These are phyloP conservation scores for Lacanobia wlatinum DNA, from an alignment of 2,888 invertebrate genomes.

Conservation along the genomic window DNA sequence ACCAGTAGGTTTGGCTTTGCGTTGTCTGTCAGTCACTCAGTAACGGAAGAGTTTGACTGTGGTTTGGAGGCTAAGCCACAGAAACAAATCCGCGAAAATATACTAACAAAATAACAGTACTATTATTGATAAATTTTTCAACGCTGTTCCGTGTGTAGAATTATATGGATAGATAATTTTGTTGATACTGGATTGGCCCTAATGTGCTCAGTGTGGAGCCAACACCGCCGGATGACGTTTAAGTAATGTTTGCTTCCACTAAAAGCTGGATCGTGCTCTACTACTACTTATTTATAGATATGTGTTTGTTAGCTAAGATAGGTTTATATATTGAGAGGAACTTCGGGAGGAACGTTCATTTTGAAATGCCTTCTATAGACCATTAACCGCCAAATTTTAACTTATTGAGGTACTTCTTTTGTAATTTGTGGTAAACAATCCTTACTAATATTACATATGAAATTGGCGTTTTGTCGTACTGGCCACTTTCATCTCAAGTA, in stretches of 20 bases:
- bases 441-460: too few relatives aligned
- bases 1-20: too few relatives aligned
- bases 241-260: conserved; percentile 87
- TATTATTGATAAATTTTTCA: neutral
- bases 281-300: conserved; percentile 52
- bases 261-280: conserved; percentile 78
- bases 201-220: conserved; percentile 80
- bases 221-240: conserved; percentile 83
- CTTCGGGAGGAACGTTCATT: neutral
- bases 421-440: too few relatives aligned
- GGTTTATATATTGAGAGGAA: conserved; percentile 5
- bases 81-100: too few relatives aligned
- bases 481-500: too few relatives aligned
- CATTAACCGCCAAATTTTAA: too few relatives aligned
- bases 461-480: too few relatives aligned
- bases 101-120: neutral
- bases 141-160: neutral
- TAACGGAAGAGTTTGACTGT: too few relatives aligned
- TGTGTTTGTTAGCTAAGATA: conserved; percentile 33
- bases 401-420: too few relatives aligned
- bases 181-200: conserved; percentile 77
- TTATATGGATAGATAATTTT: conserved; percentile 53
- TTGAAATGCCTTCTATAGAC: neutral
- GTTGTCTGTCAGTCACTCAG: too few relatives aligned
- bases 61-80: too few relatives aligned